A percentile compares a stretch with the other conserved stretches of the same genome.
Evolutionary conservation across 2,888 invertebrate species (phyloP).

Genomic region (Drosophila mercatorum): DNA sequence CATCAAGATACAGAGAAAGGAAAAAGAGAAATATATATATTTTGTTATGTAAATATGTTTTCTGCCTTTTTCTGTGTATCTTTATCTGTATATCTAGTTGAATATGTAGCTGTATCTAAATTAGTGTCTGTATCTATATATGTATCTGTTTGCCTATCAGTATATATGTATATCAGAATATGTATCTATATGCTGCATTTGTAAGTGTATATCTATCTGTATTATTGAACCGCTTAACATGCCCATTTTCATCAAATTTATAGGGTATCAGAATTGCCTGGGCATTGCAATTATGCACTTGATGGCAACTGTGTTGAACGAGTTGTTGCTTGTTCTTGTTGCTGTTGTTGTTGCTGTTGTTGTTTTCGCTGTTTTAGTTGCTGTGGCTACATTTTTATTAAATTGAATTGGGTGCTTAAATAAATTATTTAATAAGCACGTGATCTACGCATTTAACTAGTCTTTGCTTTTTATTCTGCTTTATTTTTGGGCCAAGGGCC

Average conservation of each 20-base stretch:
- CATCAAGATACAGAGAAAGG: too few species aligned
- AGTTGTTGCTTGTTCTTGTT: conserved; percentile 21
- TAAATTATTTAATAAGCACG: conserved; percentile 84
- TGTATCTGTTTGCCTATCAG: neutral
- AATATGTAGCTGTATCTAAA: neutral
- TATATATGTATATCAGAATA: neutral
- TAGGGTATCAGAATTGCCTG: conserved; percentile 1
- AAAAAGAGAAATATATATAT: too few species aligned
- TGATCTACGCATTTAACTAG: conserved; percentile 69
- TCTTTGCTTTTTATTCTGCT: conserved; percentile 21
- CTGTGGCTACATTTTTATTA: conserved; percentile 77
- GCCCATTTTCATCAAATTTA: neutral
- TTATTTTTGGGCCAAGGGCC: conserved; percentile 68
- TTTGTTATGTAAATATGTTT: too few species aligned
- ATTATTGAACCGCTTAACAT: neutral
- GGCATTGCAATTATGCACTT: conserved; percentile 60
- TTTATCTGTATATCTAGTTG: neutral
- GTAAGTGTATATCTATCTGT: neutral
- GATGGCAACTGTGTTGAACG: conserved; percentile 17
- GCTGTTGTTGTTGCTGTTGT: conserved; percentile 42
- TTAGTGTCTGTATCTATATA: neutral
- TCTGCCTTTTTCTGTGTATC: neutral
- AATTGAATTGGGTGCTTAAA: conserved; percentile 83
- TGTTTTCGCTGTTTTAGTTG: conserved; percentile 25
- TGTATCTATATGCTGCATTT: neutral